Conservation (phyloP, 2,888 invertebrate species). For the Luperina nickerlii region DNA sequence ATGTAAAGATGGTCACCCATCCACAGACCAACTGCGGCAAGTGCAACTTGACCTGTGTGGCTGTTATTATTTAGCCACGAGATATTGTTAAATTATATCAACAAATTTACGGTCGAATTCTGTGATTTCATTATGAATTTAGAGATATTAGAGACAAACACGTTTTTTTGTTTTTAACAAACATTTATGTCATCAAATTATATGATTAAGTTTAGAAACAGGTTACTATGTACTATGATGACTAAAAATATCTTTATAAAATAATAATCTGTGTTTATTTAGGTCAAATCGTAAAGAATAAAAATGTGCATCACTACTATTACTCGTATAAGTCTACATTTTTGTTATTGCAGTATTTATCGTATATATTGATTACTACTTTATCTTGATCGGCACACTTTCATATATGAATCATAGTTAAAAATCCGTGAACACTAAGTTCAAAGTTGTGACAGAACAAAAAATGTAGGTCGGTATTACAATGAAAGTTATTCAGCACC, state of each 20-base stretch:
- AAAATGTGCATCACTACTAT: not conserved
- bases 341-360: not conserved
- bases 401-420: constrained; percentile 37
- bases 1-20: no score
- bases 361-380: constrained; percentile 6
- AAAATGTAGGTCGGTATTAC: constrained; percentile 16
- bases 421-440: constrained; percentile 31
- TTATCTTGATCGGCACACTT: constrained; percentile 47
- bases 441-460: constrained; percentile 23
- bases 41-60: no score
- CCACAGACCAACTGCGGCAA: no score
- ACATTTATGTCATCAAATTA: not conserved
- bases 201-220: not conserved
- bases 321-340: not conserved
- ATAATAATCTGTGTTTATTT: constrained; percentile 9
- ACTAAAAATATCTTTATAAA: not conserved
- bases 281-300: constrained; percentile 25
- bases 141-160: not conserved
- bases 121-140: not conserved
- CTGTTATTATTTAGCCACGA: no score
- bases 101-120: not conserved
- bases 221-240: not conserved
- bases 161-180: not conserved
- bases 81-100: not conserved
- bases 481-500: constrained; percentile 23